Percentiles rank a stretch among this genome's conserved stretches.
Conservation (phyloP, 2,888 invertebrate species). For the Nephrotoma appendiculata region DNA sequence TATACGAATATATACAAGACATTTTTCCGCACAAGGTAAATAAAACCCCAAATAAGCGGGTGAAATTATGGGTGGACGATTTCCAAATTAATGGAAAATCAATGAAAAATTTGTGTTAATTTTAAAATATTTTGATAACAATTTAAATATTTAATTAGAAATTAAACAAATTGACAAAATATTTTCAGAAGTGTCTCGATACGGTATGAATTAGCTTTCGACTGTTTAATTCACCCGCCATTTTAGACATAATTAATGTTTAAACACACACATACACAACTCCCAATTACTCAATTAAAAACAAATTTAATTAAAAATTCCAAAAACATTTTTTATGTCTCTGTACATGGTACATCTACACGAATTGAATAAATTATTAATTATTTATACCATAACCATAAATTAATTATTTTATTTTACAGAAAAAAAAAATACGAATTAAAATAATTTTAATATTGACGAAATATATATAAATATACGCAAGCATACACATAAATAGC, state of each 20-base stretch:
- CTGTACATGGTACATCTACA: background rate
- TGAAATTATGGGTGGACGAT: background rate
- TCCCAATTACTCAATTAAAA: background rate
- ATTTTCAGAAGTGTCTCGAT: background rate
- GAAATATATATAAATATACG: background rate
- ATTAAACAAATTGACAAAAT: background rate
- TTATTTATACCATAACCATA: background rate
- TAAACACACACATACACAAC: background rate
- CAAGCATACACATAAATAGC: background rate
- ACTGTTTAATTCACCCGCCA: background rate
- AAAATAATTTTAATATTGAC: background rate
- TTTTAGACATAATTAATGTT: background rate
- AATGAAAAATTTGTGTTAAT: background rate
- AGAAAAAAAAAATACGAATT: background rate
- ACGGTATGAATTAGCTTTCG: background rate
- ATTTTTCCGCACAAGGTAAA: background rate
- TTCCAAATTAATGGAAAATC: background rate
- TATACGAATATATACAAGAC: background rate
- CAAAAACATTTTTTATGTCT: background rate
- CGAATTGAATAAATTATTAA: background rate
- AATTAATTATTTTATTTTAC: background rate
- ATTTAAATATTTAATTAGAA: background rate
- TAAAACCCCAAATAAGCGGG: background rate
- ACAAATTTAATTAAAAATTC: background rate
- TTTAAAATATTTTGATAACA: background rate